Conservation (phyloP, 1,140 invertebrate genomes). For the Drosophila tsacasi region DNA sequence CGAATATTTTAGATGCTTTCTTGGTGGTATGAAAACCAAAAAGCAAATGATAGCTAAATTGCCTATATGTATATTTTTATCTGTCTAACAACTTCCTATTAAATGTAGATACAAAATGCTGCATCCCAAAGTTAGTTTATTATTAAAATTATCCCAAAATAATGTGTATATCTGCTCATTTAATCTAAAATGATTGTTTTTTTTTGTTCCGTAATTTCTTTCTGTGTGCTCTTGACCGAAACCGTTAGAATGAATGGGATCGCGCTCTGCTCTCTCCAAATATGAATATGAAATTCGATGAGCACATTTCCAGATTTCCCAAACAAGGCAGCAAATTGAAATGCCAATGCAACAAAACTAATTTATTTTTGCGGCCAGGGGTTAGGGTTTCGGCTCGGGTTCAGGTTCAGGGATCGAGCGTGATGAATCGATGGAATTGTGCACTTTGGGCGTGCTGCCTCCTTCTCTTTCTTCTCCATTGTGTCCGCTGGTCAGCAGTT, state of each 20-base stretch:
- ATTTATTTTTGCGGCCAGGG: slow-evolving; percentile 74
- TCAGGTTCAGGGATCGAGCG: slow-evolving; percentile 20
- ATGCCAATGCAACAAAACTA: slow-evolving; percentile 75
- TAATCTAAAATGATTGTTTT: too few relatives aligned
- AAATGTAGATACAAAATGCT: too few relatives aligned
- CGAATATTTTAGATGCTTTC: too few relatives aligned
- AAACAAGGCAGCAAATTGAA: slow-evolving; percentile 71
- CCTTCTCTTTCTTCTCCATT: slow-evolving; percentile 48
- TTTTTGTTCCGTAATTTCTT: background rate
- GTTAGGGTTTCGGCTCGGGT: slow-evolving; percentile 15
- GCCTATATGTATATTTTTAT: too few relatives aligned
- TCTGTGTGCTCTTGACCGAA: slow-evolving; percentile 1
- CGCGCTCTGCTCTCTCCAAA: slow-evolving; percentile 17
- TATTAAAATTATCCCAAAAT: too few relatives aligned
- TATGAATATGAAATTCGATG: slow-evolving; percentile 51
- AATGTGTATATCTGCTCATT: too few relatives aligned
- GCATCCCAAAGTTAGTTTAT: too few relatives aligned
- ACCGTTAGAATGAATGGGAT: slow-evolving; percentile 24
- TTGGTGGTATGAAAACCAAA: too few relatives aligned
- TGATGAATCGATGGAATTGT: slow-evolving; percentile 64
- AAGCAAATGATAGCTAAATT: too few relatives aligned
- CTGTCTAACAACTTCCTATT: too few relatives aligned
- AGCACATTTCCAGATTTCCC: slow-evolving; percentile 36
- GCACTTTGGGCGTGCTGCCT: slow-evolving; percentile 58
- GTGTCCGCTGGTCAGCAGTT: slow-evolving; percentile 76